Evolutionary conservation across 1,140 invertebrate genomes (phyloP).

Genomic region (Delia radicum): DNA sequence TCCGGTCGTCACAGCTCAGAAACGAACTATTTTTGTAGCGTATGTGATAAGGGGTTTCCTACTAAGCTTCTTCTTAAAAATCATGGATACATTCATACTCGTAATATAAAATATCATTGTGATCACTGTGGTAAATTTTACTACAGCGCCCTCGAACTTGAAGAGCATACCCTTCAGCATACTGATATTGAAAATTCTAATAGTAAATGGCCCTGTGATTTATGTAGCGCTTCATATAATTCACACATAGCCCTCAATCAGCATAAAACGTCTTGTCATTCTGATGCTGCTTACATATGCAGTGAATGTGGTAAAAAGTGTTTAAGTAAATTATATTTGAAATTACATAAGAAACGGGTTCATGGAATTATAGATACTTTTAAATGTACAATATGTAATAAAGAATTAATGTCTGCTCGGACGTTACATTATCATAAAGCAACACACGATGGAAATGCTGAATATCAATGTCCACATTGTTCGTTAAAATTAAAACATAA

Average conservation of each 20-base stretch:
- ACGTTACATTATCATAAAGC: slow-evolving; percentile 39
- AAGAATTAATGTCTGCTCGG: slow-evolving; percentile 35
- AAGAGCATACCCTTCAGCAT: slow-evolving; percentile 25
- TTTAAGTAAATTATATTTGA: slow-evolving; percentile 31
- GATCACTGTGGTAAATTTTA: slow-evolving; percentile 39
- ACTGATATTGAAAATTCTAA: not conserved
- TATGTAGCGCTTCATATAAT: slow-evolving; percentile 17
- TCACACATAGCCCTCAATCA: slow-evolving; percentile 37
- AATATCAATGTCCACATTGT: slow-evolving; percentile 44
- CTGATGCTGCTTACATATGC: slow-evolving; percentile 39
- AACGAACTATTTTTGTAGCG: slow-evolving; percentile 37
- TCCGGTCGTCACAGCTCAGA: slow-evolving; percentile 36
- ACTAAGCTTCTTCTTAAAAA: slow-evolving; percentile 35
- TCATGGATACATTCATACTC: slow-evolving; percentile 29
- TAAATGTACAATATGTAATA: slow-evolving; percentile 38
- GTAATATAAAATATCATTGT: too few species aligned
- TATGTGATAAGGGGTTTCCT: slow-evolving; percentile 36
- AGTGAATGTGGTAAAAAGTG: slow-evolving; percentile 36
- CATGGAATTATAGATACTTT: slow-evolving; percentile 35
- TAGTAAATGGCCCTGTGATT: slow-evolving; percentile 22
- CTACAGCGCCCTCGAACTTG: slow-evolving; percentile 18
- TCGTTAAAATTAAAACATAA: slow-evolving; percentile 39
- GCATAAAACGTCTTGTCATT: slow-evolving; percentile 37
- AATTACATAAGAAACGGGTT: slow-evolving; percentile 34
- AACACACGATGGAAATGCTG: slow-evolving; percentile 39